These are phyloP conservation scores for Knipowitschia caucasica DNA, from an alignment of 2,797 vertebrate species.

Conservation along the genomic window DNA sequence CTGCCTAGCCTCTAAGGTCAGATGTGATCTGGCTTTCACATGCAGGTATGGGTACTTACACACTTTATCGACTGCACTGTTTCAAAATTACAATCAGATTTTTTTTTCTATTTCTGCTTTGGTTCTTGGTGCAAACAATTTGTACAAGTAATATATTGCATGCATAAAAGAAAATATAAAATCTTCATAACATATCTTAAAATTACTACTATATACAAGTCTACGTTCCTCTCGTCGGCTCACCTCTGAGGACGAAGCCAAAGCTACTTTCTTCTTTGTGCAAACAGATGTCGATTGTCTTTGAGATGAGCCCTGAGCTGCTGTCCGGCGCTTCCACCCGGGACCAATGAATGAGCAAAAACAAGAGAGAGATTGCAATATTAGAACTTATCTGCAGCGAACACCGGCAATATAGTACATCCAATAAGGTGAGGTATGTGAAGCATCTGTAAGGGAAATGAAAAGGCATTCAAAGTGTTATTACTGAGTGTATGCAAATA, in stretches of 20 bases:
- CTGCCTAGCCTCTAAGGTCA: too few species aligned
- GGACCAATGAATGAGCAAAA: not conserved
- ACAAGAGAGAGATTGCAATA: not conserved
- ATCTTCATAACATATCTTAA: too few species aligned
- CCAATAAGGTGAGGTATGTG: not conserved
- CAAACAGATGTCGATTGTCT: constrained; percentile 93
- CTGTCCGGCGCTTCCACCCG: constrained; percentile 83
- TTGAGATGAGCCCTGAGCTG: constrained; percentile 87
- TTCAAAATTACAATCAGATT: too few species aligned
- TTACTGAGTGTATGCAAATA: not conserved
- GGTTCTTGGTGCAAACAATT: too few species aligned
- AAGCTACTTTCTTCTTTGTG: constrained; percentile 96
- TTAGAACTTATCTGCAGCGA: not conserved
- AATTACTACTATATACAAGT: too few species aligned
- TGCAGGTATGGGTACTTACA: too few species aligned
- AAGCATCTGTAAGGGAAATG: constrained; percentile 1
- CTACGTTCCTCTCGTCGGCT: constrained; percentile 20
- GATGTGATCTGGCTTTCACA: too few species aligned
- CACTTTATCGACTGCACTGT: too few species aligned
- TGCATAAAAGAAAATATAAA: too few species aligned
- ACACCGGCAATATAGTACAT: not conserved
- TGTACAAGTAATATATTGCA: too few species aligned
- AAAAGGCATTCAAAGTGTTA: not conserved
- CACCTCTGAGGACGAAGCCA: constrained; percentile 95
- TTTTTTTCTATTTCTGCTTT: too few species aligned